A percentile compares a stretch with the other conserved stretches of the same genome.
Evolutionary conservation across 2,888 invertebrate species (phyloP).

Genomic region (Melipona bicolor): DNA sequence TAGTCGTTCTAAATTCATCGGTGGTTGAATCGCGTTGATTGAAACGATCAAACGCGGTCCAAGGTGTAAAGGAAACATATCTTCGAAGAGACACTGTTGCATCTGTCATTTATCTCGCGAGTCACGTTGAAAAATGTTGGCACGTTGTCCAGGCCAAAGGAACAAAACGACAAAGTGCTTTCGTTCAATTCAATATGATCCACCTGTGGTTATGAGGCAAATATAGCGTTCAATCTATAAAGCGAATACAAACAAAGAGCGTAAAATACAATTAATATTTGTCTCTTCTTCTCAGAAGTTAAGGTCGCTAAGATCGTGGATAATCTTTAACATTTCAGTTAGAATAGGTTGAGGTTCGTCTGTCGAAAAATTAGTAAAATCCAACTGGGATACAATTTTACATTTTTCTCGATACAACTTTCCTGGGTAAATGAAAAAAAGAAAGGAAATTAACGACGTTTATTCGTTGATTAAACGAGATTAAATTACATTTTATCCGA

Average conservation of each 20-base stretch:
- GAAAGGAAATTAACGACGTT: background rate
- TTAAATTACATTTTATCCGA: background rate
- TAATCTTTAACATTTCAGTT: background rate
- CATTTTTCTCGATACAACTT: too few relatives aligned
- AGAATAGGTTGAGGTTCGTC: background rate
- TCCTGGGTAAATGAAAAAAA: background rate
- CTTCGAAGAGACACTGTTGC: conserved; percentile 37
- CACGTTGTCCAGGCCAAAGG: conserved; percentile 43
- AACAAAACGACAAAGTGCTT: conserved; percentile 32
- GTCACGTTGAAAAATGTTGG: conserved; percentile 55
- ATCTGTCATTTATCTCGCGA: conserved; percentile 51
- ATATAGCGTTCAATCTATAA: background rate
- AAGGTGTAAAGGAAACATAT: conserved; percentile 14
- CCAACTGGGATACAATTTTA: background rate
- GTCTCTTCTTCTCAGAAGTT: background rate
- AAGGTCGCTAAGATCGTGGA: background rate
- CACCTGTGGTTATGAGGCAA: conserved; percentile 19
- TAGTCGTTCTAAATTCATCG: conserved; percentile 25
- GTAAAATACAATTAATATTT: background rate
- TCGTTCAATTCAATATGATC: conserved; percentile 43
- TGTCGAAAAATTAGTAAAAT: background rate
- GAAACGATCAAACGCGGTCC: conserved; percentile 1
- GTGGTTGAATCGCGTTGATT: background rate
- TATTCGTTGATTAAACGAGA: background rate
- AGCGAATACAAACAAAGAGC: background rate